Evolutionary conservation across 2,797 vertebrate species (phyloP).

Genomic region (Margarornis squamiger): DNA sequence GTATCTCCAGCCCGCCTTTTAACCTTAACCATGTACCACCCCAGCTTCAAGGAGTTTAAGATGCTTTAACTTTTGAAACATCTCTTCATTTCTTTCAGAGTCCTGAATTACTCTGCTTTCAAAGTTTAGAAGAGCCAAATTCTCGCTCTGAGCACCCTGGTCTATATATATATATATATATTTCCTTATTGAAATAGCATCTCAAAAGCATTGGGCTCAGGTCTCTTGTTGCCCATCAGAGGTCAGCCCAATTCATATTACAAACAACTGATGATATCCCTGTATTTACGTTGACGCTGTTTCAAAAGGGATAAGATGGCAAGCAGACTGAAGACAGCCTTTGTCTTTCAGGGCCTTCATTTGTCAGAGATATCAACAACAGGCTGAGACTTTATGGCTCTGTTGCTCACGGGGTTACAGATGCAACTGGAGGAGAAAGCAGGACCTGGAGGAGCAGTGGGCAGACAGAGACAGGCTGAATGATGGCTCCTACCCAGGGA

Average conservation of each 20-base stretch:
- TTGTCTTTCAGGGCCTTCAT: background rate
- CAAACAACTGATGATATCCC: background rate
- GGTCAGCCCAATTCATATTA: background rate
- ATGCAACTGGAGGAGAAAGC: background rate
- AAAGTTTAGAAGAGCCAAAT: background rate
- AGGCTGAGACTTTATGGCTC: background rate
- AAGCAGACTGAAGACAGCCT: background rate
- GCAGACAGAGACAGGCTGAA: background rate
- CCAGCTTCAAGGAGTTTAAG: background rate
- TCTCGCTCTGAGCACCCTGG: background rate
- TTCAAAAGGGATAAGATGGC: background rate
- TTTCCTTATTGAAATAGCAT: background rate
- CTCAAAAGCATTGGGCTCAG: background rate
- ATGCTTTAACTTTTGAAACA: background rate
- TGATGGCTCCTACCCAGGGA: rapidly evolving
- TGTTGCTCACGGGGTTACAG: background rate
- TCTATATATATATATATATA: rapidly evolving
- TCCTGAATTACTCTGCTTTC: background rate
- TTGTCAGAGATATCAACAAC: background rate
- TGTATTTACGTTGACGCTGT: background rate
- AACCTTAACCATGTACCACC: background rate
- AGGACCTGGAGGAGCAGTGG: background rate
- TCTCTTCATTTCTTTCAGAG: background rate
- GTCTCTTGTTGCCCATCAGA: too few species aligned
- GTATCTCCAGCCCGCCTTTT: background rate